Base-by-base conservation (phyloP, 1,140 invertebrate genomes). In the Batillaria attramentaria region DNA sequence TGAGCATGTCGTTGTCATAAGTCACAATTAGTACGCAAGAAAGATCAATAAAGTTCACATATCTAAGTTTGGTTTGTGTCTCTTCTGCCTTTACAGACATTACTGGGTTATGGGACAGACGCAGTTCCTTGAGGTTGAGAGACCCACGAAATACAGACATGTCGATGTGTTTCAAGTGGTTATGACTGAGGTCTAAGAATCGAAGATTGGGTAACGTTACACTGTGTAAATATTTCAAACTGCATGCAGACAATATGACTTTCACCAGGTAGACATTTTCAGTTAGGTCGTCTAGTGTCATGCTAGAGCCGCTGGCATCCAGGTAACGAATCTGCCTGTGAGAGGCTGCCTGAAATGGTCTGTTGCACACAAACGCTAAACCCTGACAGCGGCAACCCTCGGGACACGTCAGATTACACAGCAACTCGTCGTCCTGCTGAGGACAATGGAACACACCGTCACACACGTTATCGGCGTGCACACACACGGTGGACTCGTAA, bases 181-280 rank as follows among this genome's bases (percentile, higher is more conserved):
- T 81, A 39, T 77, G 13, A 20, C 75, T 77, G 28, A 81, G 35
- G 46, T 81, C 75, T 5, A 81, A 35, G 10, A 57, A 18, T 10
- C 16, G n/a, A 20, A 68, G 31, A 57, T 65, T 42, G 50, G 35
- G 2, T 24, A 33, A 43, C 70, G 39, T 28, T 43, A 39, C 33
- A 35, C 35, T 13, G 33, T 60, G 28, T 43, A 72, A n/a, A 77
- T 76, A 57, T 8, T 18, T n/a, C 57, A 76, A 46, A 16, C 31
- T n/a, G 24, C 79, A 39, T 62, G 37, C 8, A 41, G 42, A 0
- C 1, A 70, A n/a, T 16, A 20, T 43, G 33, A 70, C 16, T n/a
- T 39, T 13, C 18, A 70, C 39, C 0, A 70, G 41, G 0, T 42
- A 24, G 20, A 43, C 2, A 41, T 70, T 70, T 2, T 42, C 28